Evolutionary conservation across 2,888 invertebrate species (phyloP).

Genomic region (Serripes groenlandicus): DNA sequence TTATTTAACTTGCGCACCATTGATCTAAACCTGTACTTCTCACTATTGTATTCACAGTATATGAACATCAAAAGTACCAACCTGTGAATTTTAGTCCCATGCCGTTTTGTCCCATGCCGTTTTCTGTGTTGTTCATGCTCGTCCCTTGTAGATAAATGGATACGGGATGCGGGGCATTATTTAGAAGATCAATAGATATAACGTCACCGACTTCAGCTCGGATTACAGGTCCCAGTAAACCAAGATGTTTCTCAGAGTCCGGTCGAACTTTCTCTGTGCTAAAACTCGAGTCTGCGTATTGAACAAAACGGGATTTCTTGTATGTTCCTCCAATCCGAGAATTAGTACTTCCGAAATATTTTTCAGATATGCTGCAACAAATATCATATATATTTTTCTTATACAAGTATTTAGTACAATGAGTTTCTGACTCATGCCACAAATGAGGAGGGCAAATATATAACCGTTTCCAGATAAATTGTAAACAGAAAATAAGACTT

Average conservation of each 20-base stretch:
- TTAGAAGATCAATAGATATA: slow-evolving; percentile 67
- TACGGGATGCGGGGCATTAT: slow-evolving; percentile 69
- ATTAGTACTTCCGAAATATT: slow-evolving; percentile 49
- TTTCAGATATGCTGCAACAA: slow-evolving; percentile 56
- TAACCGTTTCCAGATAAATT: no score
- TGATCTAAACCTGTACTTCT: no score
- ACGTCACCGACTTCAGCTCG: slow-evolving; percentile 75
- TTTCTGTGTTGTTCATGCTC: slow-evolving; percentile 63
- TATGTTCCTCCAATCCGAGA: slow-evolving; percentile 69
- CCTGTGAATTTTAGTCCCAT: slow-evolving; percentile 2
- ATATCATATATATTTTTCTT: not conserved
- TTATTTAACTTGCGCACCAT: no score
- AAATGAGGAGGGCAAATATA: no score
- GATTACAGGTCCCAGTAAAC: slow-evolving; percentile 74
- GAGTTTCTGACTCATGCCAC: no score
- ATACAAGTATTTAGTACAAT: no score
- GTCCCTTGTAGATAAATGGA: slow-evolving; percentile 73
- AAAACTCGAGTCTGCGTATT: slow-evolving; percentile 69
- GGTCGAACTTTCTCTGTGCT: slow-evolving; percentile 29
- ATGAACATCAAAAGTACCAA: no score
- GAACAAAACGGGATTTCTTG: slow-evolving; percentile 68
- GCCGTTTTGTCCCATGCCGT: slow-evolving; percentile 51
- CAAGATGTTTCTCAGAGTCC: slow-evolving; percentile 64
- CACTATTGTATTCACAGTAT: no score
- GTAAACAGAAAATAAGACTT: no score